Conservation (phyloP, 2,888 invertebrate species). For the Eupithecia subumbrata region DNA sequence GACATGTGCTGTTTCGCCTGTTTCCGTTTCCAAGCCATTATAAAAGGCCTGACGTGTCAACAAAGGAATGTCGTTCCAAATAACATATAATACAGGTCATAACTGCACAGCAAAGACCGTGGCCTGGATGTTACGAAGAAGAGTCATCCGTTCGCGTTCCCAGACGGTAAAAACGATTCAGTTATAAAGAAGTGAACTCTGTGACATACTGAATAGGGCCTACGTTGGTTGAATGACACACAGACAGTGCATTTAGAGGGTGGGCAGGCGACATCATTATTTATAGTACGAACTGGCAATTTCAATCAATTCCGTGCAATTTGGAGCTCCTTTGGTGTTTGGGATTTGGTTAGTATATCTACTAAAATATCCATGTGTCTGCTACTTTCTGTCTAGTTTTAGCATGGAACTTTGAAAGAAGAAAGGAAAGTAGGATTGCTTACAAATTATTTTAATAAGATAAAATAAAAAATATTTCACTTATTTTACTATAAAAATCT, state of each 20-base stretch:
- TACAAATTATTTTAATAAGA: too few relatives aligned
- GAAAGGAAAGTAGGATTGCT: too few relatives aligned
- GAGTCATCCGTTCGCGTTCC: neutral
- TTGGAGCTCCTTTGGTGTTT: slow-evolving; percentile 4
- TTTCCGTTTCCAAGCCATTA: neutral
- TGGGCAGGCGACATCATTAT: slow-evolving; percentile 21
- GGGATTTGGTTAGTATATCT: neutral
- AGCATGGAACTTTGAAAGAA: neutral
- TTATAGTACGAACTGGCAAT: slow-evolving; percentile 20
- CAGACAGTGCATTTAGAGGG: slow-evolving; percentile 17
- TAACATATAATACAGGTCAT: neutral
- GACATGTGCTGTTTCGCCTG: neutral
- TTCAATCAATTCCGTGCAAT: slow-evolving; percentile 14
- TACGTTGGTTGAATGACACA: neutral
- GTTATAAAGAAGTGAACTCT: neutral
- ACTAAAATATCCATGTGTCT: too few relatives aligned
- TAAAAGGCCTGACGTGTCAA: neutral
- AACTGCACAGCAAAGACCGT: neutral
- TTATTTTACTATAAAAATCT: too few relatives aligned
- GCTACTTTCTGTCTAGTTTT: neutral
- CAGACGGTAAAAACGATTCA: neutral
- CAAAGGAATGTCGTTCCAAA: neutral
- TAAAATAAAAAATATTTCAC: too few relatives aligned
- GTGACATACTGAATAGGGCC: neutral
- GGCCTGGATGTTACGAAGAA: slow-evolving; percentile 1